phyloP scores from a whole-genome alignment of 2,113 vertebrate genomes.

The Perca flavescens region DNA sequence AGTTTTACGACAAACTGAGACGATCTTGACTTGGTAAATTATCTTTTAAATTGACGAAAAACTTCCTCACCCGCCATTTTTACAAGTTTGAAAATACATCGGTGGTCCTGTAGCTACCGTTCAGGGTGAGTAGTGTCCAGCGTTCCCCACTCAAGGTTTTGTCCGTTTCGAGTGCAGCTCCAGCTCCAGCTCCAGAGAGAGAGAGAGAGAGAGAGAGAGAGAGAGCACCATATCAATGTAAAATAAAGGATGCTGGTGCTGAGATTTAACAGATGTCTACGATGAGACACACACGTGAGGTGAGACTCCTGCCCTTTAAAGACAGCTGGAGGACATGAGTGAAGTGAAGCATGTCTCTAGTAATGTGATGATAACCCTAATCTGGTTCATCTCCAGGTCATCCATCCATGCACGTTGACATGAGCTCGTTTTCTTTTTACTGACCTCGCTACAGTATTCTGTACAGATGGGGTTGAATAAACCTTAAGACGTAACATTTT shows the following conservation, averaged over 20 bases:
- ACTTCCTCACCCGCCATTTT: too few relatives aligned
- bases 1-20: too few relatives aligned
- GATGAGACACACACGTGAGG: constrained; percentile 3
- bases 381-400: constrained; percentile 34
- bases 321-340: not conserved
- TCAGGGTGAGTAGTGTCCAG: too few relatives aligned
- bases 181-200: not conserved
- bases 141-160: too few relatives aligned
- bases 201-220: too few relatives aligned
- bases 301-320: not conserved
- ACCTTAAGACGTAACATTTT: not conserved
- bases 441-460: not conserved
- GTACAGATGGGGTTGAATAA: not conserved
- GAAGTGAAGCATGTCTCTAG: not conserved
- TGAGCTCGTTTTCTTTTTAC: constrained; percentile 2
- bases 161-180: too few relatives aligned
- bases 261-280: constrained; percentile 4
- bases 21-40: too few relatives aligned
- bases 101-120: too few relatives aligned
- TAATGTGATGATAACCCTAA: not conserved
- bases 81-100: too few relatives aligned
- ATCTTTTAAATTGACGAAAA: too few relatives aligned
- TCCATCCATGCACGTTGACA: not conserved
- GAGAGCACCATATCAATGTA: not conserved
- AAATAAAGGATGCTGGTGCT: not conserved